Evolutionary conservation across 1,140 invertebrate genomes (phyloP).

Genomic region (Drosophila nebulosa): DNA sequence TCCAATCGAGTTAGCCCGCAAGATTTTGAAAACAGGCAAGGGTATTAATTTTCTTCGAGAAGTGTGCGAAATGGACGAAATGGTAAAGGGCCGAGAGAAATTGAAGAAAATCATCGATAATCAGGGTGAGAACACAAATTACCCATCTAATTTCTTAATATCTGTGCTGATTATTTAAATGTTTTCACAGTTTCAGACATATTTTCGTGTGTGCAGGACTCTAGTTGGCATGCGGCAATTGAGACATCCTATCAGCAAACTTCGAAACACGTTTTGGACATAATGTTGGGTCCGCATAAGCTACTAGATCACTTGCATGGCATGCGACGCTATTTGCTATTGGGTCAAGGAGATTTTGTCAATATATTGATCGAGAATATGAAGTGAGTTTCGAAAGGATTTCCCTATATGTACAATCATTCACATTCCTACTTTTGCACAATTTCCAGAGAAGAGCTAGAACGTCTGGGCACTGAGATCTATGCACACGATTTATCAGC

Average conservation of each 20-base stretch:
- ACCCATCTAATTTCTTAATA: constrained; percentile 81
- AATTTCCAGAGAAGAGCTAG: constrained; percentile 89
- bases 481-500: constrained; percentile 94
- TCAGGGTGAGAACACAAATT: constrained; percentile 64
- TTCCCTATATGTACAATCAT: not conserved
- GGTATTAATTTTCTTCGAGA: constrained; percentile 96
- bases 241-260: constrained; percentile 92
- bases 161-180: not conserved
- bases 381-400: constrained; percentile 85
- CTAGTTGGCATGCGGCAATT: constrained; percentile 89
- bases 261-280: constrained; percentile 91
- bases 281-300: constrained; percentile 93
- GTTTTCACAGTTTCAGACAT: constrained; percentile 46
- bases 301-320: constrained; percentile 95
- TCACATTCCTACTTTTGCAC: not conserved
- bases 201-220: constrained; percentile 82
- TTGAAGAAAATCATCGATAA: constrained; percentile 83
- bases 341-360: constrained; percentile 98
- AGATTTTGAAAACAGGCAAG: constrained; percentile 95
- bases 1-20: constrained; percentile 86
- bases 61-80: constrained; percentile 91
- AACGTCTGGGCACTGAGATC: constrained; percentile 92
- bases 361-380: constrained; percentile 94
- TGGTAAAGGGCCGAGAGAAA: constrained; percentile 86
- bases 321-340: constrained; percentile 92